Conservation (phyloP, 2,888 invertebrate genomes). For the Drosophila vallismaia region DNA sequence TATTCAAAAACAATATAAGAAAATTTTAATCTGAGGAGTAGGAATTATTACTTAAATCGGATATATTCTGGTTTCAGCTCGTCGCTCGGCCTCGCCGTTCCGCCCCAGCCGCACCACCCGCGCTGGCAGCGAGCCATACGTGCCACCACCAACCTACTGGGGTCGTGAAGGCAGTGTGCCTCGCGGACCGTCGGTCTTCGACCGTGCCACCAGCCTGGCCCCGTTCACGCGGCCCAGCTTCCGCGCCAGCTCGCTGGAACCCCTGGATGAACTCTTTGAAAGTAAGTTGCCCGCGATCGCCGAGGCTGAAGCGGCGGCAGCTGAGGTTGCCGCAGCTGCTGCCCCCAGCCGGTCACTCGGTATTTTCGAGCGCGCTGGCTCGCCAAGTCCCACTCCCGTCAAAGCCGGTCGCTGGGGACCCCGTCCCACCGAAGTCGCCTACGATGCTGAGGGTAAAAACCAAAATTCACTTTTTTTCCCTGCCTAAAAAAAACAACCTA, state of each 20-base stretch:
- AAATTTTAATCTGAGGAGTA: background rate
- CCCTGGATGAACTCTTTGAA: constrained; percentile 82
- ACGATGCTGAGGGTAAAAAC: constrained; percentile 89
- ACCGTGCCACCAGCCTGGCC: constrained; percentile 81
- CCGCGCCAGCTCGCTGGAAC: constrained; percentile 83
- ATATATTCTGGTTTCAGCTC: constrained; percentile 61
- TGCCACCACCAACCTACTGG: constrained; percentile 80
- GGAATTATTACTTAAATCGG: constrained; percentile 1
- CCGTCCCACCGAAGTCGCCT: constrained; percentile 89
- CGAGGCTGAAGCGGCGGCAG: constrained; percentile 60
- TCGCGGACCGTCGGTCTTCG: constrained; percentile 79
- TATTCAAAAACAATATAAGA: too few species aligned
- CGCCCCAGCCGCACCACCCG: constrained; percentile 74
- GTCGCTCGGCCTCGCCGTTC: constrained; percentile 74
- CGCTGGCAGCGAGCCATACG: constrained; percentile 82
- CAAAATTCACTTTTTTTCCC: constrained; percentile 53
- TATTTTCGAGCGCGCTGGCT: constrained; percentile 85
- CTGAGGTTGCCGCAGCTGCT: constrained; percentile 48
- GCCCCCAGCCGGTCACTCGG: constrained; percentile 57
- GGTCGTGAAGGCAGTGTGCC: constrained; percentile 68
- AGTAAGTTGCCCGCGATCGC: constrained; percentile 79
- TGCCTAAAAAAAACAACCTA: constrained; percentile 19
- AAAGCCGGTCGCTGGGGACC: constrained; percentile 89
- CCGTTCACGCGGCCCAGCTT: constrained; percentile 77
- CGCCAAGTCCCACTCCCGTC: constrained; percentile 88